A percentile compares a stretch with the other conserved stretches of the same genome.
Conservation (phyloP, 2,797 vertebrate genomes). For the Falco rusticolus region DNA sequence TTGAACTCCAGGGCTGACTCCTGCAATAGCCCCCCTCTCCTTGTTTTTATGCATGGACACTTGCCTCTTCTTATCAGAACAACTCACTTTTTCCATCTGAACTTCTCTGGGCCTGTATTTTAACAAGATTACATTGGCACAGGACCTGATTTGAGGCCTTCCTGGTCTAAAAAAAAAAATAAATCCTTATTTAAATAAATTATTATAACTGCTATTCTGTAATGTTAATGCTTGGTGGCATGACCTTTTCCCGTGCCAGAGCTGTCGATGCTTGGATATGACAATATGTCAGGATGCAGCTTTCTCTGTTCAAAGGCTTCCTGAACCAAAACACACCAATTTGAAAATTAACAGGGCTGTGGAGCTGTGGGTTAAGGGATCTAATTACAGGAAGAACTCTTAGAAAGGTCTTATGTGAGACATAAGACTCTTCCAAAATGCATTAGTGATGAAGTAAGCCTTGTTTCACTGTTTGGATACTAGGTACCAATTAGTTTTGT, state of each 20-base stretch:
- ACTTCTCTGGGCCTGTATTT: not conserved
- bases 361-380: not conserved
- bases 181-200: constrained; percentile 44
- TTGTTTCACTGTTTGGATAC: not conserved
- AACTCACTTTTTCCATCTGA: not conserved
- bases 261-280: constrained; percentile 38
- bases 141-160: not conserved
- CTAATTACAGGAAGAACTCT: not conserved
- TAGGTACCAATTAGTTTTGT: not conserved
- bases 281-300: constrained; percentile 44
- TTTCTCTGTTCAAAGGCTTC: constrained; percentile 19
- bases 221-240: constrained; percentile 61
- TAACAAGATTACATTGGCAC: not conserved
- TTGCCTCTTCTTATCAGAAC: not conserved
- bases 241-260: constrained; percentile 69
- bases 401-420: not conserved
- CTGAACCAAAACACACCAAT: not conserved
- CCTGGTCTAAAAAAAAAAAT: too few relatives aligned
- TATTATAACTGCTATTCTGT: constrained; percentile 17
- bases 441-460: not conserved
- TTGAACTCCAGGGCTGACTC: not conserved
- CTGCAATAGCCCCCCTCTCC: not conserved
- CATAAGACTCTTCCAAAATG: not conserved
- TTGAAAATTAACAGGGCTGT: not conserved
- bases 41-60: not conserved